Percentiles rank a stretch among this genome's conserved stretches.
Conservation (phyloP, 53 echinoderm and acorn worm species). For the Holothuria scabra region DNA sequence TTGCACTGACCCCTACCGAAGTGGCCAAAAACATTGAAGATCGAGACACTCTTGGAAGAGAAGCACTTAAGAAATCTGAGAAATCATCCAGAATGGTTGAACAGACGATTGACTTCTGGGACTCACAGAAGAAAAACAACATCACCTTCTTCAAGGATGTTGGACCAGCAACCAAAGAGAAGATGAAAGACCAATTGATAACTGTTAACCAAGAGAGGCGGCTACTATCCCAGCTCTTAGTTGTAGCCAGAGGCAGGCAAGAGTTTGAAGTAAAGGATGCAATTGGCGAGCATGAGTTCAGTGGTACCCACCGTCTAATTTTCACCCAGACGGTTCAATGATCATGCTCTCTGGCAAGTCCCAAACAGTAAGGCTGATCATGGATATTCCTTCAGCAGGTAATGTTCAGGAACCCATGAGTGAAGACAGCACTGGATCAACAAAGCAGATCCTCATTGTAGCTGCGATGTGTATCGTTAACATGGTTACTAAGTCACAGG, state of each 20-base stretch:
- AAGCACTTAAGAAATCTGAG: neutral
- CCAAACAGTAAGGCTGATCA: neutral
- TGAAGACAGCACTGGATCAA: neutral
- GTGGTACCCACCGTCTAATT: slow-evolving; percentile 22
- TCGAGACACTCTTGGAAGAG: neutral
- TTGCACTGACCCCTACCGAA: slow-evolving; percentile 20
- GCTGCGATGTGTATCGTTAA: slow-evolving; percentile 49
- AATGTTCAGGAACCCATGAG: neutral
- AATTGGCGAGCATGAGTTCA: slow-evolving; percentile 32
- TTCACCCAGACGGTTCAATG: slow-evolving; percentile 35
- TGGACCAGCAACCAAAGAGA: slow-evolving; percentile 29
- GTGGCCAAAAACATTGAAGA: neutral
- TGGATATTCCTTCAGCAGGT: neutral
- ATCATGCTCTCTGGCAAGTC: slow-evolving; percentile 15
- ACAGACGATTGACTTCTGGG: slow-evolving; percentile 28
- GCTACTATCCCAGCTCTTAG: too few relatives aligned
- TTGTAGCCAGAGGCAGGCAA: too few relatives aligned
- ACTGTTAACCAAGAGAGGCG: neutral
- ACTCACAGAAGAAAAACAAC: slow-evolving; percentile 41
- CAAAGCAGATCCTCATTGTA: slow-evolving; percentile 25
- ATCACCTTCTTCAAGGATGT: slow-evolving; percentile 11
- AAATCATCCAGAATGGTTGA: neutral
- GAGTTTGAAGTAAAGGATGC: slow-evolving; percentile 1
- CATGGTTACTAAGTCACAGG: slow-evolving; percentile 31
- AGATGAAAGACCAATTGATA: slow-evolving; percentile 26